Evolutionary conservation across 2,888 invertebrate species (phyloP), one percentile per base, ranked within the genome.

Genomic region (Machimus rusticus): DNA sequence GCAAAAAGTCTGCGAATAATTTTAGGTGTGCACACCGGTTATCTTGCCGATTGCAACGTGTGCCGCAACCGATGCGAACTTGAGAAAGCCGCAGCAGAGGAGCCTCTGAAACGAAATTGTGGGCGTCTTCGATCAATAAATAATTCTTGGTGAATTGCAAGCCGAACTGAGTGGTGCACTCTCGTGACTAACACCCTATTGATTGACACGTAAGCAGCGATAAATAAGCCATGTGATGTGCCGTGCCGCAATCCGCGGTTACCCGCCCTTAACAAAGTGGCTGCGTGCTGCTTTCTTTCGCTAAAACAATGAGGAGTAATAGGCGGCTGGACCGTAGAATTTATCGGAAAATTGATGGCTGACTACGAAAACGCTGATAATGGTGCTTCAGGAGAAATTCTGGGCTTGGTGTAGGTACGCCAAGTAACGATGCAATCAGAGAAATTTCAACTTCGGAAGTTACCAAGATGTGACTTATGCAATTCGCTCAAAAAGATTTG

Each of bases 121-220:
- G 86, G 86, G 86, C 86, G 86, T 86, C 34, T 51, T 34, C 46
- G 74, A 86, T 86, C 86, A 86, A 76, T 86, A 86, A 86, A 76
- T 86, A 86, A 74, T 76, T 86, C 86, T 46, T 19, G 14, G 55
- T 23, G 74, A 82, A 37, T 82, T 82, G 37, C 66, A 37, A 66
- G 82, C 23, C 51, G 57, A 82, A 57, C 66, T 66, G 82, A 82
- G 57, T 12, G 51, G 74, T 46, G 74, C 46, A 86, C 31, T 86
- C 74, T 28, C 19, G 76, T 46, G 57, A 66, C 66, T 82, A 82
- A 82, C 82, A 82, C 82, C 82, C 82, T n/a, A 82, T 66, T 82
- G 82, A 82, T 82, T 82, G 82, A 82, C 82, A 66, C 82, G 55
- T 82, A 82, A 82, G 34, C 37, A 23, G 12, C 82, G 57, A 82